phyloP scores from a whole-genome alignment of 2,888 invertebrate species.

The Hetaerina titia region DNA sequence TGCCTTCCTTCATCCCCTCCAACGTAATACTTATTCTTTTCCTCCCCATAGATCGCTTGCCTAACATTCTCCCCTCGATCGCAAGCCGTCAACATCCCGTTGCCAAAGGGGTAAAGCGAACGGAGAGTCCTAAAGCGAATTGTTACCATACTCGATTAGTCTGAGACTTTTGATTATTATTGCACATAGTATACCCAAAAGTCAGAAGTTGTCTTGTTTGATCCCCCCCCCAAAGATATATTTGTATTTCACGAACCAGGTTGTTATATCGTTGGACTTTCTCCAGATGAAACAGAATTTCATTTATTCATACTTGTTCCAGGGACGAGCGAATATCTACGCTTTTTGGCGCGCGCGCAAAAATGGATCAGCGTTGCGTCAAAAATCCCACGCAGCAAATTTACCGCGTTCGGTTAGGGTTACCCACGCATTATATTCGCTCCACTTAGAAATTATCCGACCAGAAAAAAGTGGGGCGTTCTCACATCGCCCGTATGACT shows the following conservation, averaged over 20 bases:
- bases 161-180: background rate
- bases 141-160: background rate
- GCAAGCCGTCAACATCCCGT: too few species aligned
- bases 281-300: background rate
- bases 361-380: constrained; percentile 24
- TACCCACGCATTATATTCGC: constrained; percentile 4
- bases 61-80: too few species aligned
- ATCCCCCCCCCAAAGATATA: background rate
- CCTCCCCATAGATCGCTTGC: too few species aligned
- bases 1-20: too few species aligned
- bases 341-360: constrained; percentile 27
- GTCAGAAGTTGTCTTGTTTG: background rate
- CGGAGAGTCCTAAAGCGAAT: too few species aligned
- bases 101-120: too few species aligned
- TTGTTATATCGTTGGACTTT: background rate
- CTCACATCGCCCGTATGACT: background rate
- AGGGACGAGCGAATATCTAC: constrained; percentile 8
- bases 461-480: background rate
- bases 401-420: background rate
- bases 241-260: background rate
- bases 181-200: background rate
- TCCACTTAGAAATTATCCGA: background rate
- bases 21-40: too few species aligned
- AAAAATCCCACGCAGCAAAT: constrained; percentile 14
- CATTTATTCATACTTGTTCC: background rate